Evolutionary conservation across 2,113 vertebrate species (phyloP).

Genomic region (Platysteira castanea): DNA sequence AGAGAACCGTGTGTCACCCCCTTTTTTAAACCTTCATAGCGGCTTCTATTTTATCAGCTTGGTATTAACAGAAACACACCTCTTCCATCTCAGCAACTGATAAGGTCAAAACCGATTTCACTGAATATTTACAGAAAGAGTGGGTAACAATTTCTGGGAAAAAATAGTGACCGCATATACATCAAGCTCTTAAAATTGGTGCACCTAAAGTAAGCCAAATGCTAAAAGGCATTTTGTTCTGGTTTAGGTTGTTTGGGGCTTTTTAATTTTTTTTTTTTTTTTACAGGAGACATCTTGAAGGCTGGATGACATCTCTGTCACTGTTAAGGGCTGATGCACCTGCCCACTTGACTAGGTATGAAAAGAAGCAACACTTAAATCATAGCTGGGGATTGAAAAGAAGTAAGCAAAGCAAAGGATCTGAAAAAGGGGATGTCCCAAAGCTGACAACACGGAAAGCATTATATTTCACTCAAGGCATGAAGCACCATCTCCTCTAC

Average conservation of each 20-base stretch:
- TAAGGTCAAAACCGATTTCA: neutral
- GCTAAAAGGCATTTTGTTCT: too few species aligned
- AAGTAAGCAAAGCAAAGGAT: neutral
- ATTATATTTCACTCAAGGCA: neutral
- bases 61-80: neutral
- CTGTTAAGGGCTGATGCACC: accelerated
- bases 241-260: too few species aligned
- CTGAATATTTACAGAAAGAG: neutral
- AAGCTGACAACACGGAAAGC: neutral
- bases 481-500: neutral
- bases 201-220: neutral
- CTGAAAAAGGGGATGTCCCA: neutral
- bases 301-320: neutral
- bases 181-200: neutral
- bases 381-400: neutral
- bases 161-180: neutral
- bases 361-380: neutral
- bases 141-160: neutral
- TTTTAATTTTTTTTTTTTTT: too few species aligned
- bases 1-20: neutral
- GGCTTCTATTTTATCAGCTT: neutral
- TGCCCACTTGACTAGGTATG: neutral
- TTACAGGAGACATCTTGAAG: neutral
- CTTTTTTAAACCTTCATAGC: neutral
- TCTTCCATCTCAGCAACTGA: neutral